Evolutionary conservation across 2,113 vertebrate genomes (phyloP).

Genomic region (Cyphomyrus discorhynchus): DNA sequence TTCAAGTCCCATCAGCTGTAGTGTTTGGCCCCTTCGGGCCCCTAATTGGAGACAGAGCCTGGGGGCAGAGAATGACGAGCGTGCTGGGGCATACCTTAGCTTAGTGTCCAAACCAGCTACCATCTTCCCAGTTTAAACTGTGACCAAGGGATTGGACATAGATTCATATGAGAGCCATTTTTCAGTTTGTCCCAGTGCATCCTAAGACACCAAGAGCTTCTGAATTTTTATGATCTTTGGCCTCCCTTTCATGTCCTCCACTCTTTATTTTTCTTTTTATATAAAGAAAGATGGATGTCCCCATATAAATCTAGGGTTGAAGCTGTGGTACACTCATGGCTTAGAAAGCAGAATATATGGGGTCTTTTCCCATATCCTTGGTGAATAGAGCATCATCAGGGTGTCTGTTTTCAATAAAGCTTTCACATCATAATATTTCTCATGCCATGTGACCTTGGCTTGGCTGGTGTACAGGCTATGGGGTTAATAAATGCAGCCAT

Average conservation of each 20-base stretch:
- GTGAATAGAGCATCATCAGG: background rate
- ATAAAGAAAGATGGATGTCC: background rate
- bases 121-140: background rate
- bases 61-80: background rate
- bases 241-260: background rate
- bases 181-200: background rate
- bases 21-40: background rate
- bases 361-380: background rate
- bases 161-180: background rate
- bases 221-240: background rate
- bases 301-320: conserved; percentile 5
- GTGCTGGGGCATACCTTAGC: background rate
- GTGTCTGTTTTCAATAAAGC: conserved; percentile 2
- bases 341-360: background rate
- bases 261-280: background rate
- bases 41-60: conserved; percentile 13
- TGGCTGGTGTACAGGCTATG: background rate
- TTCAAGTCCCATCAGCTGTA: background rate
- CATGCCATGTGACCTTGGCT: too few relatives aligned
- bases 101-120: background rate
- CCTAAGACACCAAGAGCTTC: background rate
- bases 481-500: background rate
- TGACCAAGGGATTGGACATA: conserved; percentile 16
- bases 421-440: conserved; percentile 4
- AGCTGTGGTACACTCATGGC: background rate